Evolutionary conservation across 2,113 vertebrate species (phyloP).

Genomic region (Anoplopoma fimbria): DNA sequence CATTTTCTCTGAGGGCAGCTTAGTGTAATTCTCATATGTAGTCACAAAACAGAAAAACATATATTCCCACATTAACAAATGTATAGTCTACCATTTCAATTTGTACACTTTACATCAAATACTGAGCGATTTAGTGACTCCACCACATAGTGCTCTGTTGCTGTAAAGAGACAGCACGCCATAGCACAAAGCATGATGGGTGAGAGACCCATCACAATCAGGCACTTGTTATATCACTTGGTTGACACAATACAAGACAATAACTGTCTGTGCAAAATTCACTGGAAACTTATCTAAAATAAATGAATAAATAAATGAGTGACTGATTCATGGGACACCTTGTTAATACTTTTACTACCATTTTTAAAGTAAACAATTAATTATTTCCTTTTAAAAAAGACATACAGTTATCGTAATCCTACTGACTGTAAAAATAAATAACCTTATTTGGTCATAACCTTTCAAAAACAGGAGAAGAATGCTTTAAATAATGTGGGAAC

Average conservation of each 20-base stretch:
- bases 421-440: background rate
- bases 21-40: background rate
- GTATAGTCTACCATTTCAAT: background rate
- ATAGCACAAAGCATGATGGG: conserved; percentile 62
- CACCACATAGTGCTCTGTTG: conserved; percentile 5
- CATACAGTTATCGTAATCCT: background rate
- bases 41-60: background rate
- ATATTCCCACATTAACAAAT: background rate
- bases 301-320: background rate
- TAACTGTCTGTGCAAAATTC: conserved; percentile 2
- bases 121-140: conserved; percentile 21
- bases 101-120: background rate
- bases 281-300: background rate
- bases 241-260: conserved; percentile 16
- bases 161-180: conserved; percentile 66
- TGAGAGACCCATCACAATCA: conserved; percentile 67
- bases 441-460: conserved; percentile 14
- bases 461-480: conserved; percentile 21
- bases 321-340: background rate
- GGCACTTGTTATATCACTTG: conserved; percentile 57
- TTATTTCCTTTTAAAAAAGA: background rate
- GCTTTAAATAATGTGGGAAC: conserved; percentile 21
- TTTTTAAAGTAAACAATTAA: background rate
- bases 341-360: background rate
- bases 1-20: background rate